Percentiles rank a stretch among this genome's conserved stretches.
phyloP scores from a whole-genome alignment of 2,113 vertebrate species.

The Oostethus manadensis region DNA sequence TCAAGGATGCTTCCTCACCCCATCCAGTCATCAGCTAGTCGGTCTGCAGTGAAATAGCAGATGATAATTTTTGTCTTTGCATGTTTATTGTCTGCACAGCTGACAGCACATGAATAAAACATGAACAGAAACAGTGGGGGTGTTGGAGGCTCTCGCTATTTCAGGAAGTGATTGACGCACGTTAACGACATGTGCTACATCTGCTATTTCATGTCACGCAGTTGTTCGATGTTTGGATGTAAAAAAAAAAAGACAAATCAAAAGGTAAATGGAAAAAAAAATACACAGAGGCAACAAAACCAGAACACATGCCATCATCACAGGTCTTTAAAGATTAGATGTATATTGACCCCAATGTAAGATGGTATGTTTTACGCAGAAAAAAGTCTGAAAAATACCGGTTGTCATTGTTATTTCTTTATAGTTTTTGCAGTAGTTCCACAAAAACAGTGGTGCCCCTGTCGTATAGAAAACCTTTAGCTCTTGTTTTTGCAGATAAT shows the following conservation, averaged over 20 bases:
- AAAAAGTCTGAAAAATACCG: too few species aligned
- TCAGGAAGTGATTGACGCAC: conserved; percentile 52
- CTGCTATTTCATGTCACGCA: conserved; percentile 41
- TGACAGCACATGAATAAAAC: conserved; percentile 44
- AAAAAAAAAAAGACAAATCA: conserved; percentile 16
- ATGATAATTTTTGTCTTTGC: conserved; percentile 19
- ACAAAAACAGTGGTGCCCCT: too few species aligned
- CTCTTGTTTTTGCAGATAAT: too few species aligned
- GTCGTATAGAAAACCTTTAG: too few species aligned
- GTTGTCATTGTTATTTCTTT: too few species aligned
- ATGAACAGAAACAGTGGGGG: conserved; percentile 24
- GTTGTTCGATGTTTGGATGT: conserved; percentile 40
- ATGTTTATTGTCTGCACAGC: conserved; percentile 11
- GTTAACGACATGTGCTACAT: conserved; percentile 42
- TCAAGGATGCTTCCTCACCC: background rate
- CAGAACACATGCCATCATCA: too few species aligned
- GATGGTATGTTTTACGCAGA: too few species aligned
- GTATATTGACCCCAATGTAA: too few species aligned
- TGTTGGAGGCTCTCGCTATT: conserved; percentile 37
- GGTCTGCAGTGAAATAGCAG: conserved; percentile 19
- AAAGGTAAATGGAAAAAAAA: conserved; percentile 19
- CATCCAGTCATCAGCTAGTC: background rate
- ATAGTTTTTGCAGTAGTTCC: too few species aligned
- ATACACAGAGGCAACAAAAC: conserved; percentile 11
- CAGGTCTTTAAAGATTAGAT: too few species aligned